These are phyloP conservation scores for Capreolus pygargus DNA, from an alignment of 2,113 vertebrate species.

Conservation along the genomic window DNA sequence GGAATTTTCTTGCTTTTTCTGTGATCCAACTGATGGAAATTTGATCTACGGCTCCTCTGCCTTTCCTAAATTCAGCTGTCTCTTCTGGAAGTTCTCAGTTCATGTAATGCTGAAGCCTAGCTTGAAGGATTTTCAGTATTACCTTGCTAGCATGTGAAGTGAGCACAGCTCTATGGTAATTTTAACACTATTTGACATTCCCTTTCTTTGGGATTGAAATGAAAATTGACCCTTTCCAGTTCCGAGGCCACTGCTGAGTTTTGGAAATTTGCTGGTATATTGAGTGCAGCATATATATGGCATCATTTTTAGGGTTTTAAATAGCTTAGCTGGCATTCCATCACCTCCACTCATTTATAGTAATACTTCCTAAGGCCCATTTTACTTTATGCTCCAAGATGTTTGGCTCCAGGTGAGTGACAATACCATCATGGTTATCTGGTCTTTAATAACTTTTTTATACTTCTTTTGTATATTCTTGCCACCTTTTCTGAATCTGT, in stretches of 20 bases:
- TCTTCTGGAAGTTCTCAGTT: neutral
- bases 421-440: neutral
- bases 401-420: neutral
- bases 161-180: neutral
- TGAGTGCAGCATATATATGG: neutral
- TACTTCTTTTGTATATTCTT: neutral
- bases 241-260: neutral
- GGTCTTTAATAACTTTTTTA: neutral
- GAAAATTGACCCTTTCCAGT: neutral
- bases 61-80: neutral
- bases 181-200: neutral
- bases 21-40: neutral
- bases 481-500: neutral
- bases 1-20: neutral
- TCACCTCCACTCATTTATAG: neutral
- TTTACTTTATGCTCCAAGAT: neutral
- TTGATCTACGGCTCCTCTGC: neutral
- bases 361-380: neutral
- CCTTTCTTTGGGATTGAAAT: neutral
- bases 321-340: neutral
- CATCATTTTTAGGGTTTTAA: neutral
- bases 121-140: neutral
- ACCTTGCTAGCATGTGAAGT: neutral
- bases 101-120: neutral
- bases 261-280: neutral